Conservation (phyloP, 2,888 invertebrate genomes). For the Chelonus formosanus region DNA sequence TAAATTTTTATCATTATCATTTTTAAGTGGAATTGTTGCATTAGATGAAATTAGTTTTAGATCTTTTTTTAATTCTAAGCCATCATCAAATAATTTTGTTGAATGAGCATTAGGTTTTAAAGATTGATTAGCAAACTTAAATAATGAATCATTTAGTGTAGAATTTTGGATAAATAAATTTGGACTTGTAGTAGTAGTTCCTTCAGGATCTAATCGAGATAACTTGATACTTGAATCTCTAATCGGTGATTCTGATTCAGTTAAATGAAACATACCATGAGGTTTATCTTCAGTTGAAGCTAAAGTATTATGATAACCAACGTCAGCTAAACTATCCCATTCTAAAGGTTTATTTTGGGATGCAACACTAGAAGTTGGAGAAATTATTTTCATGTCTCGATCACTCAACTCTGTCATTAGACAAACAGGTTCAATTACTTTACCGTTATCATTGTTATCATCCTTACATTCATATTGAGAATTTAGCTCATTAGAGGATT, state of each 20-base stretch:
- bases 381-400: slow-evolving; percentile 66
- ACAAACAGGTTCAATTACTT: no score
- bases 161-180: slow-evolving; percentile 31
- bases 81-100: slow-evolving; percentile 47
- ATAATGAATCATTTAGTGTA: slow-evolving; percentile 35
- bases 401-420: slow-evolving; percentile 12
- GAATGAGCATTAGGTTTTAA: slow-evolving; percentile 59
- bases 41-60: slow-evolving; percentile 59
- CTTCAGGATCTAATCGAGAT: slow-evolving; percentile 65
- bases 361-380: slow-evolving; percentile 79
- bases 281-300: slow-evolving; percentile 63
- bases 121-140: slow-evolving; percentile 32
- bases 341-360: slow-evolving; percentile 77
- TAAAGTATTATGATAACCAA: slow-evolving; percentile 75
- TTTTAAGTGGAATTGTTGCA: slow-evolving; percentile 33
- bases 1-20: slow-evolving; percentile 9
- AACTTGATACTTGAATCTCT: slow-evolving; percentile 61
- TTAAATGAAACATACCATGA: slow-evolving; percentile 69
- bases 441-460: no score
- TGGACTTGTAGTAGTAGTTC: slow-evolving; percentile 55
- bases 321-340: slow-evolving; percentile 90
- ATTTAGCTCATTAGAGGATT: no score
- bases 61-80: slow-evolving; percentile 54
- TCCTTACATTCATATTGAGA: no score
- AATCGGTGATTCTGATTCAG: slow-evolving; percentile 64